Percentiles rank a stretch among this genome's conserved stretches.
phyloP scores from a whole-genome alignment of 1,140 invertebrate genomes.

The Cecropterus lyciades region DNA sequence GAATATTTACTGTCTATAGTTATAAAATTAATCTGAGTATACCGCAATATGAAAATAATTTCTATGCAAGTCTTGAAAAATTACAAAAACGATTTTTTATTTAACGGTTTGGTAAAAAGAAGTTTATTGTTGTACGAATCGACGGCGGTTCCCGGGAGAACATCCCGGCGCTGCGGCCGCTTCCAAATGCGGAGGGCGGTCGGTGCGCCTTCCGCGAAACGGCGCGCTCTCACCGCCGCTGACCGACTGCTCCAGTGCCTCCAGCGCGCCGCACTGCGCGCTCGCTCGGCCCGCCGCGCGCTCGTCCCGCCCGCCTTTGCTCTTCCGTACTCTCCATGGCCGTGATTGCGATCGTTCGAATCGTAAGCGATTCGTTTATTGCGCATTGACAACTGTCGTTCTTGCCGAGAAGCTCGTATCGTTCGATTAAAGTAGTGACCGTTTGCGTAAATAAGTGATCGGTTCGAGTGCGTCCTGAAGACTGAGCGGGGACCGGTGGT shows the following conservation, averaged over 20 bases:
- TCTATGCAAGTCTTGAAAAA: too few relatives aligned
- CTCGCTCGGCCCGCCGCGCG: not conserved
- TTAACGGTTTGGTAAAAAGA: not conserved
- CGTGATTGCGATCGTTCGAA: not conserved
- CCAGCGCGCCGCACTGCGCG: not conserved
- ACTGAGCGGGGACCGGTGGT: conserved; percentile 9
- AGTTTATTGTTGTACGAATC: too few relatives aligned
- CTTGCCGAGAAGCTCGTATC: not conserved
- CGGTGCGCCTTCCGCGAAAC: conserved; percentile 1
- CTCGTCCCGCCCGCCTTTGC: not conserved
- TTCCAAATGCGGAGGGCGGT: conserved; percentile 1
- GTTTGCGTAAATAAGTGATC: not conserved
- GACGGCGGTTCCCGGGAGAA: not conserved
- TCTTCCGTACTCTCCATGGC: not conserved
- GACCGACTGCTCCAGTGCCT: conserved; percentile 2
- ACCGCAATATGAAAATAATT: too few relatives aligned
- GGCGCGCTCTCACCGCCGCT: conserved; percentile 6
- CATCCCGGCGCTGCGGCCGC: not conserved
- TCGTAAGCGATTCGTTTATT: not conserved
- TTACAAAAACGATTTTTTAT: too few relatives aligned
- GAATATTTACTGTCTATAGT: too few relatives aligned
- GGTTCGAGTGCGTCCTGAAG: not conserved
- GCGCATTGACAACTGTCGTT: not conserved
- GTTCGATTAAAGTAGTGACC: not conserved
- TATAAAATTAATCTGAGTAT: too few relatives aligned